These are phyloP conservation scores for Pagetopsis macropterus DNA, from an alignment of 2,797 vertebrate species.

Conservation along the genomic window DNA sequence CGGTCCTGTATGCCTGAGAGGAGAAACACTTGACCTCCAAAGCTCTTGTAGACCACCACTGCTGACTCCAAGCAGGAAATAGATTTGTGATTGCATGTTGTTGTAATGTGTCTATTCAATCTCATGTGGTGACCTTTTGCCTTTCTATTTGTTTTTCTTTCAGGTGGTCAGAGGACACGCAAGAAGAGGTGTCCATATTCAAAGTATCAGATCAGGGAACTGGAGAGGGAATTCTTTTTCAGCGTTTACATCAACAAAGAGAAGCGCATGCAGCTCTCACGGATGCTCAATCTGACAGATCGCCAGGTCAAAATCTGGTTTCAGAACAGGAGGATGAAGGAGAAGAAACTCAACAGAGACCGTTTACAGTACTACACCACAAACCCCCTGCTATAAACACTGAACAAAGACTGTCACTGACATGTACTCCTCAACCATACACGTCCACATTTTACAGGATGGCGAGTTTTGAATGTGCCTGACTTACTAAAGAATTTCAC, in stretches of 20 bases:
- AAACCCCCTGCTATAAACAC: slow-evolving; percentile 92
- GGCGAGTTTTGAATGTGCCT: slow-evolving; percentile 53
- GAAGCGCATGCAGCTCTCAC: slow-evolving; percentile 95
- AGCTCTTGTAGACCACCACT: slow-evolving; percentile 33
- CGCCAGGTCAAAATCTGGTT: slow-evolving; percentile 99
- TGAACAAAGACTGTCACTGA: slow-evolving; percentile 60
- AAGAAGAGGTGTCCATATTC: slow-evolving; percentile 98
- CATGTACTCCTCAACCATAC: slow-evolving; percentile 18
- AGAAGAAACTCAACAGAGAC: slow-evolving; percentile 99
- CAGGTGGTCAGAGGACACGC: slow-evolving; percentile 95
- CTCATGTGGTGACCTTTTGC: slow-evolving; percentile 25
- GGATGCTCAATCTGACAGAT: slow-evolving; percentile 98
- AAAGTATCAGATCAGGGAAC: slow-evolving; percentile 97
- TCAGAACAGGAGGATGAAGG: slow-evolving; percentile 99
- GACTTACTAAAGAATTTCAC: slow-evolving; percentile 50
- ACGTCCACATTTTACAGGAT: slow-evolving; percentile 30
- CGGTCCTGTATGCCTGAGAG: slow-evolving; percentile 46
- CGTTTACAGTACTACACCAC: slow-evolving; percentile 98
- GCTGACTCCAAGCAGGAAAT: slow-evolving; percentile 17
- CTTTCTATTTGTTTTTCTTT: slow-evolving; percentile 52
- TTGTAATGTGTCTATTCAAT: slow-evolving; percentile 4
- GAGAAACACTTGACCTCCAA: slow-evolving; percentile 72
- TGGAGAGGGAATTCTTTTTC: slow-evolving; percentile 99
- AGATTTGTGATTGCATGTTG: not conserved
- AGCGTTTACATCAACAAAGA: slow-evolving; percentile 99